These are phyloP conservation scores for Benitochromis conjunctus DNA, from an alignment of 2,113 vertebrate species.

Conservation along the genomic window DNA sequence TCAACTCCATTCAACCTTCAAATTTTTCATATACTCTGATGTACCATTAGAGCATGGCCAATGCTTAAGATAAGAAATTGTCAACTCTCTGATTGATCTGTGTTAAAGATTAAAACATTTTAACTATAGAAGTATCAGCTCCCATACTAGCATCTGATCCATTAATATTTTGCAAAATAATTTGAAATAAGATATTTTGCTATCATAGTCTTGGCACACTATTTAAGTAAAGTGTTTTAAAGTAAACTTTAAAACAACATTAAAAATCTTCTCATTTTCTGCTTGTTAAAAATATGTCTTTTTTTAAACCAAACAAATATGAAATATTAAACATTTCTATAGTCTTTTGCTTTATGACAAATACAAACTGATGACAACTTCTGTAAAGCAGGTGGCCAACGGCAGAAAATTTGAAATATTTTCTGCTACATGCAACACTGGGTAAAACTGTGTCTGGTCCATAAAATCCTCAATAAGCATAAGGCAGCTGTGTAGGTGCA, in stretches of 20 bases:
- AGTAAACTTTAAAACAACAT: not conserved
- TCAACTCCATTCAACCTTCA: not conserved
- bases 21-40: not conserved
- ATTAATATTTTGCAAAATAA: not conserved
- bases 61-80: not conserved
- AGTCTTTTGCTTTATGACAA: not conserved
- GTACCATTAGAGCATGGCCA: not conserved
- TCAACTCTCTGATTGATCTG: not conserved
- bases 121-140: not conserved
- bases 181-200: not conserved
- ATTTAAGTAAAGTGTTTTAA: not conserved
- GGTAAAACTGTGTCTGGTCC: not conserved
- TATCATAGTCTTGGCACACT: not conserved
- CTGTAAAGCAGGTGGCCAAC: not conserved
- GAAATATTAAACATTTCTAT: not conserved
- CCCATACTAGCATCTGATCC: not conserved
- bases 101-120: not conserved
- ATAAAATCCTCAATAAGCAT: not conserved
- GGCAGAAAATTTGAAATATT: not conserved
- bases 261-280: not conserved
- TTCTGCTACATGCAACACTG: not conserved
- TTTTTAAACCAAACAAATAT: not conserved
- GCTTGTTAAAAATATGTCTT: not conserved
- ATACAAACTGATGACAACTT: not conserved
- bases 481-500: constrained; percentile 1